A percentile compares a stretch with the other conserved stretches of the same genome.
phyloP scores from a whole-genome alignment of 2,797 vertebrate species.

The Lutjanus campechanus region DNA sequence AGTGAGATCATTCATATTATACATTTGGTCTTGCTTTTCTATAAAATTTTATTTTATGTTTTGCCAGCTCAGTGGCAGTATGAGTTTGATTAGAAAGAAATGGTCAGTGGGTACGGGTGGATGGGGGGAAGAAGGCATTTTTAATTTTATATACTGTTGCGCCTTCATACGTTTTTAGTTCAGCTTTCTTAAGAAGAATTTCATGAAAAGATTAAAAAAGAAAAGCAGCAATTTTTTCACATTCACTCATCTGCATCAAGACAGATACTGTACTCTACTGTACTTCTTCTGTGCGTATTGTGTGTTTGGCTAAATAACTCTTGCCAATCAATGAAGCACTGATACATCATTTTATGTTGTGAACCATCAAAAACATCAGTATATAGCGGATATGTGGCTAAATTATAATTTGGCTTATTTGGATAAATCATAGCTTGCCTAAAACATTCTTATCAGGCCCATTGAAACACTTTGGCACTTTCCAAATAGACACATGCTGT shows the following conservation, averaged over 20 bases:
- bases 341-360: no score
- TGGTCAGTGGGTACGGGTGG: no score
- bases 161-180: background rate
- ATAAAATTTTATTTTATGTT: no score
- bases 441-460: slow-evolving; percentile 1
- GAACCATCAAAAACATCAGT: no score
- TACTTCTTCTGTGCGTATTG: background rate
- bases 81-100: no score
- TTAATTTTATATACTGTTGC: background rate
- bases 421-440: background rate
- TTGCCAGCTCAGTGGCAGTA: no score
- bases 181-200: background rate
- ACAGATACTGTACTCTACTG: background rate
- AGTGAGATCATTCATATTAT: no score
- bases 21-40: background rate
- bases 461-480: background rate
- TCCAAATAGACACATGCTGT: slow-evolving; percentile 1
- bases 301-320: no score
- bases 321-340: no score
- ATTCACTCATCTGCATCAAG: no score
- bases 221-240: background rate
- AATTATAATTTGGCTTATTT: background rate
- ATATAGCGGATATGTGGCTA: background rate
- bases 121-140: no score
- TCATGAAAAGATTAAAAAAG: background rate